Conservation (phyloP, 2,888 invertebrate genomes). For the Palloptera scutellata region DNA sequence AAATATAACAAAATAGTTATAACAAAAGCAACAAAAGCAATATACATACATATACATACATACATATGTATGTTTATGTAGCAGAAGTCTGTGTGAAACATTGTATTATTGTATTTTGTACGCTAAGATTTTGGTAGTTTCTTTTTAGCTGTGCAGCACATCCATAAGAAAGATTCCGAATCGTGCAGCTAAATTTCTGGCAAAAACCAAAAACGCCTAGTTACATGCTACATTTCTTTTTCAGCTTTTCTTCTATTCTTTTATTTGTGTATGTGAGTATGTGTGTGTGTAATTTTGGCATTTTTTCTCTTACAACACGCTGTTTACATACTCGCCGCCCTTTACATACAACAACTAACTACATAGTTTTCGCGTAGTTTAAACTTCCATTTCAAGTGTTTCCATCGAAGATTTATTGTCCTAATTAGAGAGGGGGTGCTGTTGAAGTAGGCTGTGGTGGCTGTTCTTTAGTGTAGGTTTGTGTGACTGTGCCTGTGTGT, state of each 20-base stretch:
- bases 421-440: constrained; percentile 55
- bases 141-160: constrained; percentile 9
- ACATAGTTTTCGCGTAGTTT: constrained; percentile 37
- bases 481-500: not conserved
- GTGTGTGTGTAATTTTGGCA: too few relatives aligned
- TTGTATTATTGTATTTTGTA: constrained; percentile 19
- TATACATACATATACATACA: not conserved
- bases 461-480: not conserved
- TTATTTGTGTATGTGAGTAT: not conserved
- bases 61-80: not conserved
- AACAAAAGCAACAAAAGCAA: constrained; percentile 20
- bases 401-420: constrained; percentile 55
- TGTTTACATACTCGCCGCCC: too few relatives aligned
- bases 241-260: constrained; percentile 1
- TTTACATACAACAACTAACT: not conserved
- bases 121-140: constrained; percentile 33
- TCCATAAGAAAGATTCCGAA: constrained; percentile 4
- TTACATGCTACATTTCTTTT: not conserved
- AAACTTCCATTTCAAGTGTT: constrained; percentile 48
- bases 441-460: not conserved
- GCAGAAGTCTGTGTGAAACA: constrained; percentile 8
- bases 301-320: too few relatives aligned
- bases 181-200: not conserved
- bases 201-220: not conserved
- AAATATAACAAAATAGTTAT: constrained; percentile 28